Base-by-base conservation (phyloP, 2,797 vertebrate genomes). In the Hippoglossus hippoglossus region DNA sequence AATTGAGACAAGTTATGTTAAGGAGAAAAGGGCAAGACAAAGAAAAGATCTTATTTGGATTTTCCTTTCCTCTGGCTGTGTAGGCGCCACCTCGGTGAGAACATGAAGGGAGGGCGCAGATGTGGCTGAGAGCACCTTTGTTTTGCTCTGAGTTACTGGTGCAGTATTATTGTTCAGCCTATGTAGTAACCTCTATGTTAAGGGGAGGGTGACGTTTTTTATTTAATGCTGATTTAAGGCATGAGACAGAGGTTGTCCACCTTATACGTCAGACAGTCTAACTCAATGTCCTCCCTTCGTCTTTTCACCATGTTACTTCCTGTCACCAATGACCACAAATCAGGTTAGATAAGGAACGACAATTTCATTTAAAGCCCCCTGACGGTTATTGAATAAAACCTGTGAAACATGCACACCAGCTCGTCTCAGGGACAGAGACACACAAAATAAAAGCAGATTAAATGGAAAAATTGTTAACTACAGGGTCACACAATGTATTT, bases 221-320 rank as follows among this genome's bases (percentile, higher is more conserved):
- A 9, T 49, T 39, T 13, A 5, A 21, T 31, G 46, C 13, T 53
- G 19, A 67, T 67, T 46, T 47, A 61, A 75, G 57, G 13, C 77
- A 71, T 1, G 5, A 61, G 64, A 58, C 18, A 15, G 34, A 31
- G 59, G 41, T 46, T 18, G 1, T 47, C 49, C 19, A 26, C 31
- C 31, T 26, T 51, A 1, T 47, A 28, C 4, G 3, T 18, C 75
- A 52, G 22, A 67, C 57, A 6, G 44, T 25, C 15, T 34, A 39
- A 34, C 44, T 58, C 46, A 58, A 4, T 51, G 31, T 26, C 62
- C 50, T 55, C 10, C 24, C 24, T 22, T 36, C 63, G 41, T 26
- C 63, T 56, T 18, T 46, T 36, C 26, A 34, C 51, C 21, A 11
- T 15, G 31, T 53, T 31, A 25, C 47, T 24, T 16, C 16, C 24